Evolutionary conservation across 2,113 vertebrate species (phyloP).

Genomic region (Motacilla tschutschensis): DNA sequence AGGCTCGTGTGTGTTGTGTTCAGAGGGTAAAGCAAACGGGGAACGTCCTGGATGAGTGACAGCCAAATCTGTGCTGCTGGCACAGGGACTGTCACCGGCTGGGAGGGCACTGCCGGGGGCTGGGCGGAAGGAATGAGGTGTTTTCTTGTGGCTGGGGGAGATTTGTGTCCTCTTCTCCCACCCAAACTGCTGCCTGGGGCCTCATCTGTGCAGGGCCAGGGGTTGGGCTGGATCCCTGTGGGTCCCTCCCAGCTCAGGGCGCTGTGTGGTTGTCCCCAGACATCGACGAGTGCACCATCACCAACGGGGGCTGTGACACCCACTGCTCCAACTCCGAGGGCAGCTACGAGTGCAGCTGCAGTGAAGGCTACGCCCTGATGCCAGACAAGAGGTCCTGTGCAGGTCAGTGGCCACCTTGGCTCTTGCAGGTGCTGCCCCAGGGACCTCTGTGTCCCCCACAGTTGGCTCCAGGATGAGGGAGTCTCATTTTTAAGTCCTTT

Average conservation of each 20-base stretch:
- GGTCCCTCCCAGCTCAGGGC: not conserved
- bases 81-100: not conserved
- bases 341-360: constrained; percentile 90
- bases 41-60: fast-evolving
- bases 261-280: not conserved
- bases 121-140: not conserved
- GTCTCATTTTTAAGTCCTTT: not conserved
- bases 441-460: not conserved
- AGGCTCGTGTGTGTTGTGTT: not conserved
- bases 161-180: not conserved
- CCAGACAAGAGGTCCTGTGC: constrained; percentile 85
- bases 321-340: constrained; percentile 91
- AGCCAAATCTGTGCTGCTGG: fast-evolving
- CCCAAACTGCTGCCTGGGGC: not conserved
- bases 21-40: not conserved
- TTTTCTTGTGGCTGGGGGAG: not conserved
- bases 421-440: fast-evolving
- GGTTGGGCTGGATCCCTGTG: not conserved
- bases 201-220: not conserved
- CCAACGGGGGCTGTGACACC: constrained; percentile 88
- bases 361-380: constrained; percentile 86
- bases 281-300: constrained; percentile 73
- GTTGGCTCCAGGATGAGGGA: not conserved
- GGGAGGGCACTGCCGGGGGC: not conserved
- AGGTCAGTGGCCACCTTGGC: constrained; percentile 65